A percentile compares a stretch with the other conserved stretches of the same genome.
phyloP scores from a whole-genome alignment of 92 coral and sea anemone species.

The Meandrina meandrites region DNA sequence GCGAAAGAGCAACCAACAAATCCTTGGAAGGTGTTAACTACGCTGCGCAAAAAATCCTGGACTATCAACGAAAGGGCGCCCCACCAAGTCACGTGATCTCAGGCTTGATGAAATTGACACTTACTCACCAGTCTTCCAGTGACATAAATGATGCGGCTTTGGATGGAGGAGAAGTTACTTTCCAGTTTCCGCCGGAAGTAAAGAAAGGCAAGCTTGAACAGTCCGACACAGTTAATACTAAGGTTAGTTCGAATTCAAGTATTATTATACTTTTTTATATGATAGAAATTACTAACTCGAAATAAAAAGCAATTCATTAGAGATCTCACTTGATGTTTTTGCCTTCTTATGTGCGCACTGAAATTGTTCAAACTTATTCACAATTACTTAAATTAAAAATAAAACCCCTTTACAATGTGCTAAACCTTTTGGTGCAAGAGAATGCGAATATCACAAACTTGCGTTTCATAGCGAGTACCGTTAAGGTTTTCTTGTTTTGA shows the following conservation, averaged over 20 bases:
- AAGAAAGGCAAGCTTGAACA: constrained; percentile 17
- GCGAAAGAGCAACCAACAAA: constrained; percentile 48
- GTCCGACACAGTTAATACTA: constrained; percentile 21
- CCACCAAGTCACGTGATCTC: constrained; percentile 36
- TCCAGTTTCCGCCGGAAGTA: constrained; percentile 11
- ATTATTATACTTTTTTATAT: background rate
- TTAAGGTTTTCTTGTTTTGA: too few species aligned
- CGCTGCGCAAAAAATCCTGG: constrained; percentile 46
- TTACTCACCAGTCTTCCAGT: constrained; percentile 36
- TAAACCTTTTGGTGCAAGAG: too few species aligned
- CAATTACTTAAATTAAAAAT: too few species aligned
- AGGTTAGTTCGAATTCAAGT: constrained; percentile 15
- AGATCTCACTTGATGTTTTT: background rate
- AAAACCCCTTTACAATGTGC: too few species aligned
- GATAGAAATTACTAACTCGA: too few species aligned
- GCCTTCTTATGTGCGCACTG: background rate
- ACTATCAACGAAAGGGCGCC: constrained; percentile 26
- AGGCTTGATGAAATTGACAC: constrained; percentile 22
- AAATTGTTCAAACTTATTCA: background rate
- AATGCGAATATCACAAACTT: too few species aligned
- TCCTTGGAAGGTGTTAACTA: constrained; percentile 62
- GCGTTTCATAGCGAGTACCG: too few species aligned
- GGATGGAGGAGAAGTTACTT: constrained; percentile 26
- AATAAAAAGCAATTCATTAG: too few species aligned
- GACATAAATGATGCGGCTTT: constrained; percentile 33